Evolutionary conservation across 2,797 vertebrate species (phyloP).

Genomic region (Mormyrus proboscirostris): DNA sequence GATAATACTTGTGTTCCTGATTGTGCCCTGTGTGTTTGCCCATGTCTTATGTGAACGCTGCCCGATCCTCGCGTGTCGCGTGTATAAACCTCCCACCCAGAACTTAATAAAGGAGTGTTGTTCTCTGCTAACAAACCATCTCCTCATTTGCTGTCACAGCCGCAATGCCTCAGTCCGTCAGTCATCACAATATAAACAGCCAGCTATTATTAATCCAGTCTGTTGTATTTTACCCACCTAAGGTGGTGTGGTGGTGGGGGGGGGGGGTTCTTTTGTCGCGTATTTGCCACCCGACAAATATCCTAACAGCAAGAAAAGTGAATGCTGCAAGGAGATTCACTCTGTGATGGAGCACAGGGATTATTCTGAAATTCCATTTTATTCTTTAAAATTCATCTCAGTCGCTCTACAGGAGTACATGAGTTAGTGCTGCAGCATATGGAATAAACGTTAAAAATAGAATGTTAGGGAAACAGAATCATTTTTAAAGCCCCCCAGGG

Average conservation of each 20-base stretch:
- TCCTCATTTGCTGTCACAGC: background rate
- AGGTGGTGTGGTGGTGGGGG: background rate
- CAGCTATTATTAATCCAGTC: background rate
- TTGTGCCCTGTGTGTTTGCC: background rate
- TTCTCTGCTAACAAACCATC: background rate
- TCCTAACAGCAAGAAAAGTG: background rate
- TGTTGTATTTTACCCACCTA: background rate
- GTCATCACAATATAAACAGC: background rate
- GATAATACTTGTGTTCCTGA: background rate
- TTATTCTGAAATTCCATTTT: background rate
- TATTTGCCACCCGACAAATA: background rate
- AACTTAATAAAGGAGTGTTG: background rate
- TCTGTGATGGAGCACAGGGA: background rate
- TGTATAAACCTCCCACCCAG: background rate
- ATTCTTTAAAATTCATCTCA: background rate
- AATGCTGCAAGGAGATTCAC: background rate
- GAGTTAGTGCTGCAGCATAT: slow-evolving; percentile 31
- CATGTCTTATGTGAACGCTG: background rate
- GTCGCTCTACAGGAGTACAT: slow-evolving; percentile 44
- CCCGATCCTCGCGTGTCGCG: background rate
- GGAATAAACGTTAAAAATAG: background rate
- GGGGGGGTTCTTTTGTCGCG: background rate
- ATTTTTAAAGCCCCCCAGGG: background rate
- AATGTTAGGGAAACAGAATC: background rate
- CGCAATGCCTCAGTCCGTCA: background rate